phyloP scores from a whole-genome alignment of 2,888 invertebrate species.

The Andrena camellia region DNA sequence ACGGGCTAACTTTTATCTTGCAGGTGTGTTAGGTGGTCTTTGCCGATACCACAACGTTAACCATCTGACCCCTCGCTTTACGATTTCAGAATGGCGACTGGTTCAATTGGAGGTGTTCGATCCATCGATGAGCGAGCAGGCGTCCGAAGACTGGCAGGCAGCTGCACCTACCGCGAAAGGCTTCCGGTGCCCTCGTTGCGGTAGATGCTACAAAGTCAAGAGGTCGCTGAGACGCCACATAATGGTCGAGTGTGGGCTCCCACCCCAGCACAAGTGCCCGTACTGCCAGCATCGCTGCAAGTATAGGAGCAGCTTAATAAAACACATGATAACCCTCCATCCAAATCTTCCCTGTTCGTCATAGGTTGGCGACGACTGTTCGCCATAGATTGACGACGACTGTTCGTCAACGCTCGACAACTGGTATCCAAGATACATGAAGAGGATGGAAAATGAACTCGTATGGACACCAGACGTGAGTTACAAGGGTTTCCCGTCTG shows the following conservation, averaged over 20 bases:
- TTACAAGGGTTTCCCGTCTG: too few relatives aligned
- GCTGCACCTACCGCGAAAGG: constrained; percentile 28
- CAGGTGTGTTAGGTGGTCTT: neutral
- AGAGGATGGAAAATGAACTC: too few relatives aligned
- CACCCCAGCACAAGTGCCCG: constrained; percentile 81
- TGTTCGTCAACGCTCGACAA: neutral
- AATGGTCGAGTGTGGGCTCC: constrained; percentile 84
- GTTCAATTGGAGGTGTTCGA: neutral
- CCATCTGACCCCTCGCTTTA: neutral
- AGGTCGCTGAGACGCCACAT: constrained; percentile 85
- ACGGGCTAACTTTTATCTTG: neutral
- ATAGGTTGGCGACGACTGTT: neutral
- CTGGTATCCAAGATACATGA: neutral
- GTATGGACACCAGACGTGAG: too few relatives aligned
- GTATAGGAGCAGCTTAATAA: constrained; percentile 82
- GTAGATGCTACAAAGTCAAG: constrained; percentile 87
- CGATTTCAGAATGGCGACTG: constrained; percentile 2
- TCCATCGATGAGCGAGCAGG: neutral
- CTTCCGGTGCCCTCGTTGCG: constrained; percentile 86
- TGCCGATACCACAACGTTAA: neutral
- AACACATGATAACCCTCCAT: constrained; percentile 81
- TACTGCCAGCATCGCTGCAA: constrained; percentile 82
- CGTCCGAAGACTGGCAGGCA: neutral
- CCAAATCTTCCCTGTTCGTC: constrained; percentile 62
- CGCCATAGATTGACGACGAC: neutral